Evolutionary conservation across 2,888 invertebrate species (phyloP).

Genomic region (Leptinotarsa peninsularis): DNA sequence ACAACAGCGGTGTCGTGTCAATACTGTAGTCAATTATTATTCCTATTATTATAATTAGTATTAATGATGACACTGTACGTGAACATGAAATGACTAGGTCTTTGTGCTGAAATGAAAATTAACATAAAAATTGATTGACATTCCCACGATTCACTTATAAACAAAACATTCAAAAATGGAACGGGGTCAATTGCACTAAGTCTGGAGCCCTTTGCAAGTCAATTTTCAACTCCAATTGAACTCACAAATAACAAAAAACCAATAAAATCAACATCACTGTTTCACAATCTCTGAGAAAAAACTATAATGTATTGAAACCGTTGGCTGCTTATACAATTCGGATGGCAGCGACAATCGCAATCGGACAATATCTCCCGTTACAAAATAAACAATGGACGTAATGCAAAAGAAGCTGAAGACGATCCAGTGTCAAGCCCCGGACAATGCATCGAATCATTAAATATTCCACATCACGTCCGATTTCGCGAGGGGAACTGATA

Average conservation of each 20-base stretch:
- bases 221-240: no score
- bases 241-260: background rate
- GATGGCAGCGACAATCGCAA: constrained; percentile 41
- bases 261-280: background rate
- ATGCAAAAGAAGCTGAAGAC: constrained; percentile 56
- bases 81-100: no score
- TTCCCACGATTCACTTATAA: no score
- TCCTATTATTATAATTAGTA: no score
- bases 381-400: constrained; percentile 56
- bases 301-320: constrained; percentile 35
- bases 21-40: no score
- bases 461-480: constrained; percentile 61
- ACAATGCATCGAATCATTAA: constrained; percentile 61
- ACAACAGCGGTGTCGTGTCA: no score
- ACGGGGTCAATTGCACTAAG: no score
- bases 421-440: constrained; percentile 57
- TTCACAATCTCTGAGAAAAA: constrained; percentile 16
- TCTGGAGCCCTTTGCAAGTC: no score
- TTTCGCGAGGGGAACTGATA: constrained; percentile 59
- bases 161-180: no score
- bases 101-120: no score
- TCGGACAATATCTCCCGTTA: constrained; percentile 54
- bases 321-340: constrained; percentile 33
- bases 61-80: no score
- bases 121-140: no score